These are phyloP conservation scores for Carlito syrichta DNA, from an alignment of 2,113 vertebrate genomes.

Conservation along the genomic window DNA sequence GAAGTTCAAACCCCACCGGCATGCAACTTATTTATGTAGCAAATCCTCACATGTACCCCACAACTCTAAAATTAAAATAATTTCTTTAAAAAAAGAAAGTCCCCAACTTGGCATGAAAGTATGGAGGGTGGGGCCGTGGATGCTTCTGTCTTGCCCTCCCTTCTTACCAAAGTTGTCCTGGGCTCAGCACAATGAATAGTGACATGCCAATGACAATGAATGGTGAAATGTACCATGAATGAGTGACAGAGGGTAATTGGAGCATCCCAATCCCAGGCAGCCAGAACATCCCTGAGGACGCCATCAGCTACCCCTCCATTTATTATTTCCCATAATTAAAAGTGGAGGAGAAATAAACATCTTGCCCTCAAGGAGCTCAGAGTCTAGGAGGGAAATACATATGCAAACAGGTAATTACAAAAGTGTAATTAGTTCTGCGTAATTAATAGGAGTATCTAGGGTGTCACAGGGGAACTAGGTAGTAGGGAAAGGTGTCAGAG, in stretches of 20 bases:
- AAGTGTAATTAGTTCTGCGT: not conserved
- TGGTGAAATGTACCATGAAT: not conserved
- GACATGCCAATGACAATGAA: not conserved
- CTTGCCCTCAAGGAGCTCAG: not conserved
- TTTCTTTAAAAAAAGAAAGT: too few species aligned
- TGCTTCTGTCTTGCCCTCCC: not conserved
- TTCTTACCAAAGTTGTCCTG: not conserved
- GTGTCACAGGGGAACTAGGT: not conserved
- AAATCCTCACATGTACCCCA: too few species aligned
- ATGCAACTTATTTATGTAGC: too few species aligned
- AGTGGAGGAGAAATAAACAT: not conserved
- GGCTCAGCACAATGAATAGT: not conserved
- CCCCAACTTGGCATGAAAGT: not conserved
- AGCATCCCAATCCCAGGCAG: not conserved
- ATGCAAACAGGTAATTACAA: not conserved
- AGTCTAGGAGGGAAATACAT: not conserved
- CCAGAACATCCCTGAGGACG: not conserved
- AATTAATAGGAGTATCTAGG: not conserved
- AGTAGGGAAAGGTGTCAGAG: not conserved
- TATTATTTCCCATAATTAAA: not conserved
- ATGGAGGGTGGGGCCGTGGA: not conserved
- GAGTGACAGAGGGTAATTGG: not conserved
- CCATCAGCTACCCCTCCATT: not conserved
- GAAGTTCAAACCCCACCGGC: too few species aligned
- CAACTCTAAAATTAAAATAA: too few species aligned